Conservation (phyloP, 2,797 vertebrate species). For the Danio kyathit region DNA sequence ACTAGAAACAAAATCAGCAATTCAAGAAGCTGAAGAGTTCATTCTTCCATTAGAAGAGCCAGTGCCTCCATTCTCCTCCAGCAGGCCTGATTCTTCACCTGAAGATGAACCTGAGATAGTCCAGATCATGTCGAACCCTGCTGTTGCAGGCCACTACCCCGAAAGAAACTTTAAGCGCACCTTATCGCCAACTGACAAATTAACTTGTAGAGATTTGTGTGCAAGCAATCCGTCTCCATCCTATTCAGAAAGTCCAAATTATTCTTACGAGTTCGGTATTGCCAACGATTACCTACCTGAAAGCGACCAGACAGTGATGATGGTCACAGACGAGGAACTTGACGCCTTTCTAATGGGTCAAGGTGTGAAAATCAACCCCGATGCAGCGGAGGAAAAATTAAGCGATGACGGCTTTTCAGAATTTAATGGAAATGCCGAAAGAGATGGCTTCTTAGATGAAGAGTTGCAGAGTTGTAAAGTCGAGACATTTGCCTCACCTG, state of each 20-base stretch:
- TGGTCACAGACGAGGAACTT: constrained; percentile 92
- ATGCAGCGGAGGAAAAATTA: constrained; percentile 63
- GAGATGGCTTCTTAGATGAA: constrained; percentile 53
- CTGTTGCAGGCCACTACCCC: constrained; percentile 35
- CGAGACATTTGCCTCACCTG: constrained; percentile 67
- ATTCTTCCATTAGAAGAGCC: constrained; percentile 35
- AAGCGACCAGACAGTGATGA: constrained; percentile 80
- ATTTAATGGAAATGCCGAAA: constrained; percentile 55
- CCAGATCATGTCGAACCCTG: constrained; percentile 51
- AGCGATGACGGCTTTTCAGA: constrained; percentile 64
- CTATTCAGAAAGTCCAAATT: constrained; percentile 70
- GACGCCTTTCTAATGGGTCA: constrained; percentile 91
- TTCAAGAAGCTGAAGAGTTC: constrained; percentile 39
- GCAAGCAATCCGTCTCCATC: constrained; percentile 49
- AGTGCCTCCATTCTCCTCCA: neutral
- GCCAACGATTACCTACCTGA: constrained; percentile 76
- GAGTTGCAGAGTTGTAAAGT: constrained; percentile 64
- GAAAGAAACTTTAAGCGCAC: constrained; percentile 53
- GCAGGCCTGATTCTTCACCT: constrained; percentile 43
- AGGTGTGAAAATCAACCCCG: constrained; percentile 63
- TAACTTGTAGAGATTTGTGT: constrained; percentile 24
- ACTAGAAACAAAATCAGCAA: constrained; percentile 57
- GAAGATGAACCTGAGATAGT: constrained; percentile 55
- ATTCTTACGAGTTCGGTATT: constrained; percentile 66
- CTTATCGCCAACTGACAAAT: constrained; percentile 63